Evolutionary conservation across 1,140 invertebrate genomes (phyloP), one percentile per base, ranked within the genome.

Genomic region (Anthonomus grandis): DNA sequence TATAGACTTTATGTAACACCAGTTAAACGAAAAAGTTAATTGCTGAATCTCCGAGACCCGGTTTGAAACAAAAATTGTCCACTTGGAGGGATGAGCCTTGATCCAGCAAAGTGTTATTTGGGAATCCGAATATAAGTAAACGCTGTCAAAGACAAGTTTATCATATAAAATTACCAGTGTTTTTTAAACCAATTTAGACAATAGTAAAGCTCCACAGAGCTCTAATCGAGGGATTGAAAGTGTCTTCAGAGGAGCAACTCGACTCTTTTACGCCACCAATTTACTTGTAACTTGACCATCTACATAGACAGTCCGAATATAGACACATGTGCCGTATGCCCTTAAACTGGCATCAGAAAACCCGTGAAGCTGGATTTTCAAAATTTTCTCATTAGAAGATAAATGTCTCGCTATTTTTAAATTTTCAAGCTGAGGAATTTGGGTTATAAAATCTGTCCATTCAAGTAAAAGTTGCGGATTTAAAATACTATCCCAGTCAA

Each of bases 291-390:
- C 15, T 3, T 56, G 39, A 9, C 42, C 48, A 0, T 38, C 39
- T 9, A 15, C 8, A 47, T 59, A 38, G 22, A 47, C 47, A n/a
- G 60, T 27, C 45, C 65, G 57, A 3, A 67, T 8, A 52, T 73
- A 74, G 4, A 71, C 41, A 24, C 64, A 67, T 5, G 65, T 67
- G 10, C 62, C 70, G 49, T 70, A 74, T 4, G 64, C 70, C 5
- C 48, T 53, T 36, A 62, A 38, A 1, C 63, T 68, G 4, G 72
- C 69, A 51, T 74, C 73, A 3, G 53, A 58, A 59, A 74, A 75
- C 1, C 64, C 65, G 21, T 64, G 58, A 6, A 64, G 2, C 34
- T 59, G 18, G 8, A 48, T 38, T n/a, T n/a, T n/a, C n/a, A n/a
- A n/a, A n/a, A n/a, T n/a, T n/a, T n/a, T n/a, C n/a, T n/a, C n/a